Percentiles rank a stretch among this genome's conserved stretches.
These are phyloP conservation scores for Agrenia bidenticulata DNA, from an alignment of 2,888 invertebrate genomes.

Conservation along the genomic window DNA sequence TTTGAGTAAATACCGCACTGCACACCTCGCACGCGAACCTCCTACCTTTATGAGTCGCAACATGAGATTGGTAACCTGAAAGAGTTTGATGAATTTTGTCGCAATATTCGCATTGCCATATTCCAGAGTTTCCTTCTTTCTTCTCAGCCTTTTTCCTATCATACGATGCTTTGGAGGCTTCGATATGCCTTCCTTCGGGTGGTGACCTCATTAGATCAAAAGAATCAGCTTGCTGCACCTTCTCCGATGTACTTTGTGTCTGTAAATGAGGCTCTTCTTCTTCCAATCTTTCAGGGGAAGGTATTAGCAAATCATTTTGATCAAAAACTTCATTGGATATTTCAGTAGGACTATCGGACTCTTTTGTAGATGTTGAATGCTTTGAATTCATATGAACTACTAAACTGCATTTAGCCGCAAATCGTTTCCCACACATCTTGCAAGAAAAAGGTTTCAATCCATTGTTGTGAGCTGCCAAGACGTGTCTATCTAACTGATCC, in stretches of 20 bases:
- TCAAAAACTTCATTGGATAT: background rate
- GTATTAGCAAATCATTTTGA: too few species aligned
- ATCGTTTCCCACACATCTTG: constrained; percentile 41
- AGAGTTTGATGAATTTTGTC: constrained; percentile 56
- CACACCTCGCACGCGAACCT: constrained; percentile 63
- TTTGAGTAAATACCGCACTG: constrained; percentile 62
- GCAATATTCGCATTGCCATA: constrained; percentile 34
- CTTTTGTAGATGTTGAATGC: constrained; percentile 11
- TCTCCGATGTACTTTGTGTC: too few species aligned
- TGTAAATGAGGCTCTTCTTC: too few species aligned
- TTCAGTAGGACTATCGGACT: background rate
- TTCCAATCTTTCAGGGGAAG: background rate
- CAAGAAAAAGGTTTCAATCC: constrained; percentile 29
- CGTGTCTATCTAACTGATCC: constrained; percentile 36
- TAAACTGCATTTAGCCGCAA: constrained; percentile 32
- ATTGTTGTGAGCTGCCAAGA: constrained; percentile 28
- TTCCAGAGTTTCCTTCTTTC: constrained; percentile 11
- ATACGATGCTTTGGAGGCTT: background rate
- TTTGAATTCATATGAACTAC: constrained; percentile 32
- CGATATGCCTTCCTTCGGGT: too few species aligned
- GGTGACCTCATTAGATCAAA: too few species aligned
- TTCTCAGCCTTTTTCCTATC: background rate
- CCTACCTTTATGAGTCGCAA: constrained; percentile 58
- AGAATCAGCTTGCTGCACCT: too few species aligned
- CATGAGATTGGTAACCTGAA: constrained; percentile 58